Percentiles rank a stretch among this genome's conserved stretches.
These are phyloP conservation scores for Pheosia gnoma DNA, from an alignment of 2,888 invertebrate genomes.

Conservation along the genomic window DNA sequence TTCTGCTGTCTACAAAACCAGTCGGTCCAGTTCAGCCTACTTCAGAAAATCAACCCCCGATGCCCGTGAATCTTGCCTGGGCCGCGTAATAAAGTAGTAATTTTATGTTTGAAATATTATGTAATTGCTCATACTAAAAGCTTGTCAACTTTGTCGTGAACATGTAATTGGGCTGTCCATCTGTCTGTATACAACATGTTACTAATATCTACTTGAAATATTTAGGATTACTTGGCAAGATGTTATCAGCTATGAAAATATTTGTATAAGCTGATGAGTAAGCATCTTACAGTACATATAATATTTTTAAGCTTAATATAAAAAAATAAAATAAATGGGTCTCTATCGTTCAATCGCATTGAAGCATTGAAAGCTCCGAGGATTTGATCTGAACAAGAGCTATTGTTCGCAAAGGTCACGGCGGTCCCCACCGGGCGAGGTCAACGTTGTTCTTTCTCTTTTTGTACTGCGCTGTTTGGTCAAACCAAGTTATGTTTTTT, in stretches of 20 bases:
- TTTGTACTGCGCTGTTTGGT: constrained; percentile 23
- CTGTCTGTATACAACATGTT: not conserved
- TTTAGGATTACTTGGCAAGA: too few species aligned
- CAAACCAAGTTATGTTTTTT: not conserved
- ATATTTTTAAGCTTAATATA: not conserved
- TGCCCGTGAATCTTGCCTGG: constrained; percentile 46
- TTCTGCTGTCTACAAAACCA: constrained; percentile 51
- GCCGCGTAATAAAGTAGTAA: constrained; percentile 56
- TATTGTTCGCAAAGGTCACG: constrained; percentile 70
- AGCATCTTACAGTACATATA: too few species aligned
- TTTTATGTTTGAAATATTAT: constrained; percentile 52
- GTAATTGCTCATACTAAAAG: constrained; percentile 43
- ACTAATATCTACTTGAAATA: too few species aligned
- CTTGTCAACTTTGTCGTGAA: constrained; percentile 10
- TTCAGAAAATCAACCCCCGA: constrained; percentile 48
- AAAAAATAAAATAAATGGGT: constrained; percentile 8
- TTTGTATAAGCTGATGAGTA: too few species aligned
- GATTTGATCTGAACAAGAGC: constrained; percentile 58
- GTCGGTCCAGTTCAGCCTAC: constrained; percentile 53
- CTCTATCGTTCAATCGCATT: constrained; percentile 13
- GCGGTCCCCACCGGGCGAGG: constrained; percentile 48
- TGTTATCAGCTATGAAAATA: too few species aligned
- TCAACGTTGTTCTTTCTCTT: constrained; percentile 55
- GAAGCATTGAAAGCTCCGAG: constrained; percentile 62
- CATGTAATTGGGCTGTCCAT: not conserved